Evolutionary conservation across 2,113 vertebrate species (phyloP).

Genomic region (Drymodes brunneopygia): DNA sequence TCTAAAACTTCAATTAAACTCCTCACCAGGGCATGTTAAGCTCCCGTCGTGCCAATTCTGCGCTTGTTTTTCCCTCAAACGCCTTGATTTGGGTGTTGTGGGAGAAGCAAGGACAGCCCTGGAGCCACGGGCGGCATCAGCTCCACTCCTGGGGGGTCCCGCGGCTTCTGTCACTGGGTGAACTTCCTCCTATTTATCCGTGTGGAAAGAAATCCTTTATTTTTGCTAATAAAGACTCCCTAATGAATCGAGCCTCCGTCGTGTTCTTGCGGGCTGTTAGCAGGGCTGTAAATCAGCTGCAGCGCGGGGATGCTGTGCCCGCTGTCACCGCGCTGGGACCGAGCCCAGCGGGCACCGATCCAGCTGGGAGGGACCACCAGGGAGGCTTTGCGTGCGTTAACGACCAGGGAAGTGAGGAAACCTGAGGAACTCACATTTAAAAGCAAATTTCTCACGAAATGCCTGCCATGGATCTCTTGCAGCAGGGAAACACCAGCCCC

Average conservation of each 20-base stretch:
- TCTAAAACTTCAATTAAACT: not conserved
- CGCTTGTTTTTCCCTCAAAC: not conserved
- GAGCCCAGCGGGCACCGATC: not conserved
- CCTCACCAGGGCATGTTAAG: not conserved
- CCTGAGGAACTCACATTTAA: not conserved
- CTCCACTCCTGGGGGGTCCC: not conserved
- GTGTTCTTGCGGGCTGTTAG: not conserved
- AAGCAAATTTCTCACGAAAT: not conserved
- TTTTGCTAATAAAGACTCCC: slow-evolving; percentile 37
- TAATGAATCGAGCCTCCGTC: not conserved
- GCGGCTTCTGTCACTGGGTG: not conserved
- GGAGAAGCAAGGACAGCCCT: not conserved
- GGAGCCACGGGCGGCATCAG: not conserved
- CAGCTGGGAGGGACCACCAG: accelerated
- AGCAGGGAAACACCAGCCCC: not conserved
- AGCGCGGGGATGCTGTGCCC: accelerated
- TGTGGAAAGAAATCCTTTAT: not conserved
- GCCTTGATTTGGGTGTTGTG: accelerated
- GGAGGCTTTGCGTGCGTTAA: accelerated
- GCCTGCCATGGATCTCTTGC: accelerated
- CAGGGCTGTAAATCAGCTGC: not conserved
- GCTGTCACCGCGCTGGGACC: not conserved
- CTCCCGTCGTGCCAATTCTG: not conserved
- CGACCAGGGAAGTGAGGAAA: not conserved
- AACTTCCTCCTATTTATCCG: not conserved